These are phyloP conservation scores for Aleiodes alternator DNA, from an alignment of 2,888 invertebrate species.

Conservation along the genomic window DNA sequence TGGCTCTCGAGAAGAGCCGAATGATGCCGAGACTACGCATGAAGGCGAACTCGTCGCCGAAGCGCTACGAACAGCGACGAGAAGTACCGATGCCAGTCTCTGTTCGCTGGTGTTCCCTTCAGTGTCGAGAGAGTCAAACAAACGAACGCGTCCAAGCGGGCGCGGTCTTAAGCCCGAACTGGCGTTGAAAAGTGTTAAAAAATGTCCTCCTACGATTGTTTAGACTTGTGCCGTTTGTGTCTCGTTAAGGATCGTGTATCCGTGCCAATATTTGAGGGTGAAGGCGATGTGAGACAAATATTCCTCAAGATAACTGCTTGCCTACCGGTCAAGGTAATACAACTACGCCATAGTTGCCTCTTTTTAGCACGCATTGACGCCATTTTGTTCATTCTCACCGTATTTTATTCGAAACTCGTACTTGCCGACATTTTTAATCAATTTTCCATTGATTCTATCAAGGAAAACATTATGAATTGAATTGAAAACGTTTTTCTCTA, in stretches of 20 bases:
- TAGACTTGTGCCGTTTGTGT: conserved; percentile 75
- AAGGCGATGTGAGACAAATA: conserved; percentile 79
- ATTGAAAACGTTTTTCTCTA: neutral
- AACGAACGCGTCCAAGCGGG: conserved; percentile 59
- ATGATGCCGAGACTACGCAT: neutral
- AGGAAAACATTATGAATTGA: neutral
- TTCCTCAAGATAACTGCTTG: conserved; percentile 84
- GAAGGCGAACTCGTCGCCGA: conserved; percentile 24
- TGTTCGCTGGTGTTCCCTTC: conserved; percentile 45
- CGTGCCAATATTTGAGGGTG: conserved; percentile 83
- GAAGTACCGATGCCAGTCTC: conserved; percentile 45
- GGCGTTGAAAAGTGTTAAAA: conserved; percentile 66
- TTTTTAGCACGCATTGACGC: conserved; percentile 58
- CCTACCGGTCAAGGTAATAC: conserved; percentile 84
- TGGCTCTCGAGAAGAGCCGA: neutral
- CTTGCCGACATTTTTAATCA: neutral
- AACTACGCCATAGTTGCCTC: conserved; percentile 42
- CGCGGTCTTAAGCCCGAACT: conserved; percentile 69
- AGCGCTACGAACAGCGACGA: conserved; percentile 47
- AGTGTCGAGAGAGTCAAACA: conserved; percentile 24
- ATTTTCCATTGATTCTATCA: neutral
- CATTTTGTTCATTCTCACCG: conserved; percentile 64
- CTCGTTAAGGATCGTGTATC: conserved; percentile 78
- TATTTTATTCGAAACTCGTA: neutral
- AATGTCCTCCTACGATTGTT: conserved; percentile 73